Evolutionary conservation across 1,140 invertebrate genomes (phyloP), one percentile per base, ranked within the genome.

Genomic region (Drosophila ananassae): DNA sequence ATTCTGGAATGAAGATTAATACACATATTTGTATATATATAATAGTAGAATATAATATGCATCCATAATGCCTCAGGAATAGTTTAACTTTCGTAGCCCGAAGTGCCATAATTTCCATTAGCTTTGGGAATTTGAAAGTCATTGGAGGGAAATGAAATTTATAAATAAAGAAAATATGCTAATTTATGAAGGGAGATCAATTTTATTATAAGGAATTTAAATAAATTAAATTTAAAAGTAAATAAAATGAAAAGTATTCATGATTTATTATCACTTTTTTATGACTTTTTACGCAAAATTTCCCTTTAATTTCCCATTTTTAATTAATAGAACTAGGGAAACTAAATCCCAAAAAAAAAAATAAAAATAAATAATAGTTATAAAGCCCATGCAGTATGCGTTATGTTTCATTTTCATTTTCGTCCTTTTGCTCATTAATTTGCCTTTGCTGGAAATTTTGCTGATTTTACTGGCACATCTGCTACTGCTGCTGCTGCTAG

Each of bases 391-490:
- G 2, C 28, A 21, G 21, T 25, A 5, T 13, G 7, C 22, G n/a
- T 22, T 9, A n/a, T 12, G n/a, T 60, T 48, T 55, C n/a, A 28
- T 6, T 60, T 48, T 55, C n/a, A 28, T 6, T 37, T 37, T 30
- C 13, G 50, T 1, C 24, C 28, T 22, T 13, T 21, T 52, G 13
- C 30, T 52, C 10, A 39, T 51, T 52, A 44, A 51, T 62, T 66
- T 62, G 21, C 25, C 9, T 25, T 41, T 17, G 46, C 34, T 1
- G 21, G 10, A 37, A 39, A 44, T 66, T 63, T 63, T 44, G 28
- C 47, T 64, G 60, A 63, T 66, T 21, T 30, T 37, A 22, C 10
- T 53, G 51, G 9, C 17, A 6, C 51, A 52, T 28, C 58, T 64
- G 34, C 58, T 30, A 28, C 10, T 44, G 25, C 52, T 46, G 10